Conservation (phyloP, 2,113 vertebrate species). For the Condylura cristata region DNA sequence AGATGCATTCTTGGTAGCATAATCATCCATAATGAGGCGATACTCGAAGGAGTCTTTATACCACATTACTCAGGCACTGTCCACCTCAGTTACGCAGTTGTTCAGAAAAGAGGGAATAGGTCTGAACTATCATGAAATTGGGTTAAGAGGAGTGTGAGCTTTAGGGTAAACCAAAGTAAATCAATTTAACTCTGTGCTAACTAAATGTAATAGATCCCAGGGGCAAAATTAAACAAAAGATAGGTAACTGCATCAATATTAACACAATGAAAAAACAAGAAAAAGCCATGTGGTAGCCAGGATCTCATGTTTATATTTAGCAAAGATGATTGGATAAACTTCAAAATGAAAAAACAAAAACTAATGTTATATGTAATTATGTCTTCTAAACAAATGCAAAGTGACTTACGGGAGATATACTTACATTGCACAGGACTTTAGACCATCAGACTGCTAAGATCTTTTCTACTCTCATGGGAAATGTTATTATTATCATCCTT, state of each 20-base stretch:
- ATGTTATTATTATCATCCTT: not conserved
- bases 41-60: not conserved
- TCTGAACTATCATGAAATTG: not conserved
- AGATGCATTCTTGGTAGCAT: not conserved
- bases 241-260: constrained; percentile 7
- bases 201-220: constrained; percentile 25
- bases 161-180: constrained; percentile 53
- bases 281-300: not conserved
- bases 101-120: not conserved
- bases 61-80: not conserved
- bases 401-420: not conserved
- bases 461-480: not conserved
- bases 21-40: not conserved
- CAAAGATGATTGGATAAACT: constrained; percentile 21
- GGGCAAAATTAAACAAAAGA: constrained; percentile 52
- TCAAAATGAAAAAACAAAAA: constrained; percentile 51
- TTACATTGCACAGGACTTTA: not conserved
- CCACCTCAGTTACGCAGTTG: not conserved
- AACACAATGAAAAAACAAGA: constrained; percentile 20
- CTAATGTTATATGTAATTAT: constrained; percentile 25
- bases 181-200: constrained; percentile 10
- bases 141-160: constrained; percentile 24
- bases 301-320: constrained; percentile 4
- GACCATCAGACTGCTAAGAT: not conserved
- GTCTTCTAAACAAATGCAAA: constrained; percentile 36